Conservation (phyloP, 1,140 invertebrate genomes). For the Ganaspis sp. region DNA sequence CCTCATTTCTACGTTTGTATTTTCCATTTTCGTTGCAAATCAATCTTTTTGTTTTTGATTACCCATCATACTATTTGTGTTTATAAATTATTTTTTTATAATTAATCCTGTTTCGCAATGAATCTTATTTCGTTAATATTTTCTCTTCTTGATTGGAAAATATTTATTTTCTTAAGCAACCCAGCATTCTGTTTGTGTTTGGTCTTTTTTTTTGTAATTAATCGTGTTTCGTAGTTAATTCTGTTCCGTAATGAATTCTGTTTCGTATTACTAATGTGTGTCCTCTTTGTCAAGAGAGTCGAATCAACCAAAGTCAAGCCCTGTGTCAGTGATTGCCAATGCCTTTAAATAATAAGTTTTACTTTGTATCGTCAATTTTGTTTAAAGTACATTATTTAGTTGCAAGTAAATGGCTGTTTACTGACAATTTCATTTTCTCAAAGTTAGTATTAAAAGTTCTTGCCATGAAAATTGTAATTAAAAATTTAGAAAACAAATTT, state of each 20-base stretch:
- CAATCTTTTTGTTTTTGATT: background rate
- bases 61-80: background rate
- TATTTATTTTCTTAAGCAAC: too few relatives aligned
- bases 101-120: too few relatives aligned
- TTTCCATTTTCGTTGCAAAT: background rate
- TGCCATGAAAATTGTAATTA: background rate
- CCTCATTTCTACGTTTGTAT: background rate
- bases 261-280: too few relatives aligned
- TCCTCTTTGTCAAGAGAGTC: background rate
- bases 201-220: background rate
- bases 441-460: background rate
- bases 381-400: background rate
- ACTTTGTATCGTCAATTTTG: background rate
- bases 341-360: constrained; percentile 24
- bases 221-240: background rate
- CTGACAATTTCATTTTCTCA: background rate
- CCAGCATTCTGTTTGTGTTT: too few relatives aligned
- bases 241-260: background rate
- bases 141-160: too few relatives aligned
- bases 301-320: constrained; percentile 24
- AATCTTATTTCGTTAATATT: too few relatives aligned
- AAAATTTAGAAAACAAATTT: background rate
- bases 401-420: constrained; percentile 9
- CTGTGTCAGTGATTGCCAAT: constrained; percentile 18
- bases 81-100: too few relatives aligned